Base-by-base conservation (phyloP, 2,888 invertebrate genomes). In the Nesidiocoris tenuis region DNA sequence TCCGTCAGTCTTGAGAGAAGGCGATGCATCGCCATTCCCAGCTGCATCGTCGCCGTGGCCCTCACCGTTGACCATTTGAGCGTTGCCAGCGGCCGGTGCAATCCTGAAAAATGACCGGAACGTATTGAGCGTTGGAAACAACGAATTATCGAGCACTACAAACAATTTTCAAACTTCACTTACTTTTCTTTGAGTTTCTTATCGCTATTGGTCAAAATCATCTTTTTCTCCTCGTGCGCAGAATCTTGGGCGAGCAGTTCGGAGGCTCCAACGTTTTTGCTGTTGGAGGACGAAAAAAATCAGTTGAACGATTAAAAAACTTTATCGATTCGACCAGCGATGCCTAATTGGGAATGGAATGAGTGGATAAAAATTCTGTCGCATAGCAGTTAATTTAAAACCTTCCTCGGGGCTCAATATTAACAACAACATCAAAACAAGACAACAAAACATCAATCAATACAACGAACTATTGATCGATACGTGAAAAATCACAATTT, bases 131-230 rank as follows among this genome's bases (percentile, higher is more conserved):
- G n/a, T n/a, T n/a, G n/a, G n/a, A n/a, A n/a, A n/a, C n/a, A 7
- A 12, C 55, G 55, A 54, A 12, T 54, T 54, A n/a, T n/a, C n/a
- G n/a, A n/a, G n/a, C n/a, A n/a, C 12, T 54, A n/a, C 55, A 54
- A n/a, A 54, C 3, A 59, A 59, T 19, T 59, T 59, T 2, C n/a
- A 59, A 59, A 59, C n/a, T 19, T n/a, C 19, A 59, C 70, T 59
- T 17, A 70, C 70, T 72, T 72, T 12, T 72, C 61, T 17, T 61
- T n/a, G 17, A 39, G 64, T 19, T 74, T 74, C 59, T 66, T 74
- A 16, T 74, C 76, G 3, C 72, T 76, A 64, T 79, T 79, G 39
- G 76, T 78, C 17, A 79, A 63, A 22, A 79, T 79, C 63, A 76
- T 79, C 63, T 79, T 79, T 68, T 78, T 77, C 17, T 78, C 77